A percentile compares a stretch with the other conserved stretches of the same genome.
These are phyloP conservation scores for Thalassophryne amazonica DNA, from an alignment of 2,797 vertebrate species.

Conservation along the genomic window DNA sequence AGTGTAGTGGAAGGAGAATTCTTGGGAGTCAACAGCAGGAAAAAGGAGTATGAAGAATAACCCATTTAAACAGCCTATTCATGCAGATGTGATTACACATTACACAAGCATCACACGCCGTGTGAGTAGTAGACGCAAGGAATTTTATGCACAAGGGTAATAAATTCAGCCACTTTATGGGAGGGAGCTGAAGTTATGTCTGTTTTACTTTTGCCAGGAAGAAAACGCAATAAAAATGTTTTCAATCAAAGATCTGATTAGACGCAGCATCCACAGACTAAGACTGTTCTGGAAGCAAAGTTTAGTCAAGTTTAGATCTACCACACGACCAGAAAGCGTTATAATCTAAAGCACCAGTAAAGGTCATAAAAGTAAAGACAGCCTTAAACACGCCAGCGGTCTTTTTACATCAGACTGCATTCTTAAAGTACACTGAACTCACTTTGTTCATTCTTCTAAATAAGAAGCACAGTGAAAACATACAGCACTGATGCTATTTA, in stretches of 20 bases:
- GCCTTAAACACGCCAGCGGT: slow-evolving; percentile 44
- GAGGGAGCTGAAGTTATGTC: slow-evolving; percentile 1
- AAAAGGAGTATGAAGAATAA: slow-evolving; percentile 54
- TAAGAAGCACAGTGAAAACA: slow-evolving; percentile 24
- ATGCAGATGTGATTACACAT: slow-evolving; percentile 36
- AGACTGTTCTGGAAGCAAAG: slow-evolving; percentile 18
- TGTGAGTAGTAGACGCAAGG: slow-evolving; percentile 16
- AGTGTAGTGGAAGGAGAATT: slow-evolving; percentile 49
- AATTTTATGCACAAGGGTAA: slow-evolving; percentile 10
- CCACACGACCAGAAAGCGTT: slow-evolving; percentile 27
- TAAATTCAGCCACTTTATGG: slow-evolving; percentile 5
- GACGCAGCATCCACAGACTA: slow-evolving; percentile 9
- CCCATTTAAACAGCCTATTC: slow-evolving; percentile 37
- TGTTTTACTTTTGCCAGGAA: slow-evolving; percentile 3
- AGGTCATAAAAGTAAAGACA: slow-evolving; percentile 42
- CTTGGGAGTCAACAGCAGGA: slow-evolving; percentile 36
- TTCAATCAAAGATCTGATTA: slow-evolving; percentile 20
- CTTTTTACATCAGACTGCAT: slow-evolving; percentile 74
- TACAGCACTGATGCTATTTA: slow-evolving; percentile 5
- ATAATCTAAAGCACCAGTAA: slow-evolving; percentile 38
- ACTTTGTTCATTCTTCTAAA: slow-evolving; percentile 54
- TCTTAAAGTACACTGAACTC: slow-evolving; percentile 54
- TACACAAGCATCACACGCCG: slow-evolving; percentile 23
- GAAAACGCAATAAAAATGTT: slow-evolving; percentile 29
- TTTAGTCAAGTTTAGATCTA: slow-evolving; percentile 37